Conservation (phyloP, 2,888 invertebrate species). For the Lumbricus terrestris region DNA sequence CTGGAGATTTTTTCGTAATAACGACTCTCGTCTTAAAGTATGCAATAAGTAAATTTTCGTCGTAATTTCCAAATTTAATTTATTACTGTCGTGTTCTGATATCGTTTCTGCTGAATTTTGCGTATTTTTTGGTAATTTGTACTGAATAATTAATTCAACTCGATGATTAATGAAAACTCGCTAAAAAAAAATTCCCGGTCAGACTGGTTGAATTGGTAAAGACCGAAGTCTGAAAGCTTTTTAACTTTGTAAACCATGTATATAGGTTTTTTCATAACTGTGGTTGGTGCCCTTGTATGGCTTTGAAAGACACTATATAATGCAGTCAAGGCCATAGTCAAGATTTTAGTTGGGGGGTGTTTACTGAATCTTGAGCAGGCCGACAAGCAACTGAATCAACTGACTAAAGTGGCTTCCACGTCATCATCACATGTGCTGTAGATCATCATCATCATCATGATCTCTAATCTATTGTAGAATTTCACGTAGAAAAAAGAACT, state of each 20-base stretch:
- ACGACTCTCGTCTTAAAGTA: neutral
- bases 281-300: neutral
- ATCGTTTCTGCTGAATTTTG: neutral
- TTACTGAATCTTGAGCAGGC: too few species aligned
- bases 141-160: neutral
- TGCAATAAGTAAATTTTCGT: constrained; percentile 10
- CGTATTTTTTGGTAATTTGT: neutral
- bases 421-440: too few species aligned
- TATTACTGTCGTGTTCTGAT: neutral
- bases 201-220: neutral
- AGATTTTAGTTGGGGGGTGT: too few species aligned
- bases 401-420: too few species aligned
- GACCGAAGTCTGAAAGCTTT: neutral
- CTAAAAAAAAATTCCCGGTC: neutral
- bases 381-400: too few species aligned
- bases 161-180: neutral
- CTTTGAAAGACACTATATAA: neutral
- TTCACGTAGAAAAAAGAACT: too few species aligned
- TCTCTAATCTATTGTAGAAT: too few species aligned
- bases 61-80: neutral
- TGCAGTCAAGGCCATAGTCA: too few species aligned
- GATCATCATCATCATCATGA: too few species aligned
- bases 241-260: too few species aligned
- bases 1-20: neutral
- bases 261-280: too few species aligned